Evolutionary conservation across 2,888 invertebrate species (phyloP).

Genomic region (Drosophila borealis): DNA sequence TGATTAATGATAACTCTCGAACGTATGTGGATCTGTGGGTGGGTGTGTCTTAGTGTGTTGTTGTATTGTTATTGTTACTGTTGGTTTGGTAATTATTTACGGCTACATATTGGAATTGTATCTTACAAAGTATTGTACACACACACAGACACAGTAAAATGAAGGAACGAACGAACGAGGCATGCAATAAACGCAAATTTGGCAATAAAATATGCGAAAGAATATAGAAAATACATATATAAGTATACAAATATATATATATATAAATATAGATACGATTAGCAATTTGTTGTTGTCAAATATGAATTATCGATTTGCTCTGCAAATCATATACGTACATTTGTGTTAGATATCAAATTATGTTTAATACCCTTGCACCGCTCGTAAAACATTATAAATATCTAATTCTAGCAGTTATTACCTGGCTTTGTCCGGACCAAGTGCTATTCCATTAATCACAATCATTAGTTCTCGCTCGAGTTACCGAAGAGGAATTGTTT

Average conservation of each 20-base stretch:
- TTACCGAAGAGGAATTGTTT: too few species aligned
- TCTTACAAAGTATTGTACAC: constrained; percentile 82
- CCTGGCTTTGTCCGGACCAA: not conserved
- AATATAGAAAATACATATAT: constrained; percentile 70
- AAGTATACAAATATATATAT: constrained; percentile 56
- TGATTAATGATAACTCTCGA: not conserved
- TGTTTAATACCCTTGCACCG: not conserved
- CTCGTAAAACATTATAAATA: not conserved
- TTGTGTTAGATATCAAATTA: not conserved
- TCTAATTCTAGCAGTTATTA: not conserved
- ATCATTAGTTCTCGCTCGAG: too few species aligned
- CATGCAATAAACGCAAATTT: constrained; percentile 74
- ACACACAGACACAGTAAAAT: constrained; percentile 79
- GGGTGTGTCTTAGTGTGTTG: constrained; percentile 15
- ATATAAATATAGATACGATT: constrained; percentile 42
- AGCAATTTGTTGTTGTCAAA: constrained; percentile 27
- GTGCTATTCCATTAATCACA: too few species aligned
- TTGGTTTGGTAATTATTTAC: constrained; percentile 19
- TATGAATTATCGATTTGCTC: constrained; percentile 20
- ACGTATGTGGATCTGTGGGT: not conserved
- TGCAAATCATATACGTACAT: constrained; percentile 22
- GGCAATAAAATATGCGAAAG: constrained; percentile 62
- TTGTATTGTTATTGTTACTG: constrained; percentile 7
- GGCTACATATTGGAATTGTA: constrained; percentile 69
- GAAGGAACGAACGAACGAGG: constrained; percentile 74